Base-by-base conservation (phyloP, 2,113 vertebrate species). In the Drymodes brunneopygia region DNA sequence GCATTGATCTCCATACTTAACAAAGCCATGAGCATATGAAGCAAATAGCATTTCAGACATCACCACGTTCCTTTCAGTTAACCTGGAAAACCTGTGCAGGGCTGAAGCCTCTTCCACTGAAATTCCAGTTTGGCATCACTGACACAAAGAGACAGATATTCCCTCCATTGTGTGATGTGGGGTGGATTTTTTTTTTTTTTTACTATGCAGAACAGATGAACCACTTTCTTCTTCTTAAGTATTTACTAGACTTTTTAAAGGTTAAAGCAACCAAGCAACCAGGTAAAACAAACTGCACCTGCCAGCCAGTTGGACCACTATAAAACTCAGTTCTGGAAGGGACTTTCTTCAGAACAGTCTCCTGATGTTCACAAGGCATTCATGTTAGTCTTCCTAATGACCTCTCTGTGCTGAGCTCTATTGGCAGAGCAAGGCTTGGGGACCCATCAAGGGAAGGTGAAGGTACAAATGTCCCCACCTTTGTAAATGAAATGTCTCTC, bases 11-110 rank as follows among this genome's bases (percentile, higher is more conserved):
- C 36, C 15, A 4, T 10, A n/a, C 31, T 88, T 53, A 69, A 28
- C 9, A 64, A 69, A 92, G 50, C 50, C 67, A 36, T 0, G 0
- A 69, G 18, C 24, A 29, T 35, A 23, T 3, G 7, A 33, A 70
- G 18, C 21, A 47, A 69, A 28, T 14, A 31, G 10, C 10, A 7
- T 57, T 66, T 83, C 67, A 61, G n/a, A 23, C 66, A 33, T 31
- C 4, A 56, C 13, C 0, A 0, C 0, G 0, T 58, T 66, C 51
- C 36, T 71, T 78, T 67, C 28, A 79, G n/a, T 17, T 38, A 11
- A 17, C 10, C 6, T 57, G 35, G 25, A 64, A 87, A 85, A 27
- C 6, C 8, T 54, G 18, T 4, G 4, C 12, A 51, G 56, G 38
- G 48, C 21, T 36, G 15, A 58, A 36, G 8, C 22, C 38, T 70